Evolutionary conservation across 1,140 invertebrate species (phyloP).

Genomic region (Temnothorax nylanderi): DNA sequence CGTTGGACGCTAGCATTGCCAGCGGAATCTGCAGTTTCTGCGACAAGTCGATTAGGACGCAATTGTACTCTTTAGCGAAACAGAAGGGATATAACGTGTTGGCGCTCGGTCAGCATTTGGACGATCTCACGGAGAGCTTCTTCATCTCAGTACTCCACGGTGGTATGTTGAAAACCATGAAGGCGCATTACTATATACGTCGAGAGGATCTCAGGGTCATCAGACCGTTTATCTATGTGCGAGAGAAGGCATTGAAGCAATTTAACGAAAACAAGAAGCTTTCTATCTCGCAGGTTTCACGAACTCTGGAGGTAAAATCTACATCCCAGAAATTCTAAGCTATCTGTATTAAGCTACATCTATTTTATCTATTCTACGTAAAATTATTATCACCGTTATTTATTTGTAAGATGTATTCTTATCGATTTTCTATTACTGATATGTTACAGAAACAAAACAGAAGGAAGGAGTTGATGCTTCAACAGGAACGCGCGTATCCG

Average conservation of each 20-base stretch:
- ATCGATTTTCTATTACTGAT: neutral
- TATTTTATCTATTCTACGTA: neutral
- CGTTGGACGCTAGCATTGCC: slow-evolving; percentile 19
- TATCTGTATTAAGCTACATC: neutral
- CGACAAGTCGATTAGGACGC: slow-evolving; percentile 89
- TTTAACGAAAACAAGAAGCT: slow-evolving; percentile 90
- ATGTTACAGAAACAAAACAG: slow-evolving; percentile 88
- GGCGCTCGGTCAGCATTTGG: slow-evolving; percentile 94
- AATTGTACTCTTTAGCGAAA: slow-evolving; percentile 91
- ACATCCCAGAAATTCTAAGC: neutral
- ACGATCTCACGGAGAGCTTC: slow-evolving; percentile 94
- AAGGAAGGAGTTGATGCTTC: slow-evolving; percentile 90
- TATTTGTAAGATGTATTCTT: neutral
- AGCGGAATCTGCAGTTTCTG: slow-evolving; percentile 88
- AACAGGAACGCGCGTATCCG: slow-evolving; percentile 92
- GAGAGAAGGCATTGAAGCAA: slow-evolving; percentile 90
- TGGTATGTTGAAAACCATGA: slow-evolving; percentile 92
- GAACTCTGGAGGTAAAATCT: slow-evolving; percentile 52
- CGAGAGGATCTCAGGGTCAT: slow-evolving; percentile 94
- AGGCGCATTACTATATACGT: slow-evolving; percentile 92
- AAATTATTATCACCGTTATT: neutral
- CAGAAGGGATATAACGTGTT: slow-evolving; percentile 93
- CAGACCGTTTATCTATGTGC: slow-evolving; percentile 94
- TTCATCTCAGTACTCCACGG: slow-evolving; percentile 93
- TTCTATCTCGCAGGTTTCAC: slow-evolving; percentile 88